Percentiles rank a stretch among this genome's conserved stretches.
Conservation (phyloP, 2,888 invertebrate genomes). For the Spodoptera littoralis region DNA sequence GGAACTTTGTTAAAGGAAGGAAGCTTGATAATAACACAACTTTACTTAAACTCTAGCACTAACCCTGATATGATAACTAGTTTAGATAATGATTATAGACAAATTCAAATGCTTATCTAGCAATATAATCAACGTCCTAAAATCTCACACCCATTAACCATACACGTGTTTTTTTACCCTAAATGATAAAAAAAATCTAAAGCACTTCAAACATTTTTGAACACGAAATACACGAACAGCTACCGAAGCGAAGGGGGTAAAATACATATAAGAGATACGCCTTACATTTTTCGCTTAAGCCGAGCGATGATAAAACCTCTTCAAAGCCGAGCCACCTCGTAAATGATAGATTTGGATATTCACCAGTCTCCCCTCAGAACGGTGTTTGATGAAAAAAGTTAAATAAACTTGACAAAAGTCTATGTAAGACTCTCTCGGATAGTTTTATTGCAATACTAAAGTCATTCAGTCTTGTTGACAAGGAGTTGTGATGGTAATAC, state of each 20-base stretch:
- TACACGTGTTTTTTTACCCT: too few species aligned
- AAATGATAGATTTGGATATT: slow-evolving; percentile 38
- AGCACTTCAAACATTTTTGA: too few species aligned
- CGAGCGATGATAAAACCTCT: slow-evolving; percentile 2
- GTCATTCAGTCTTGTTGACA: slow-evolving; percentile 21
- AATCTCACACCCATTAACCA: too few species aligned
- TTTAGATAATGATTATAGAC: too few species aligned
- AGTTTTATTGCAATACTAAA: slow-evolving; percentile 36
- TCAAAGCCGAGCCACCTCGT: slow-evolving; percentile 10
- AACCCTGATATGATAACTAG: too few species aligned
- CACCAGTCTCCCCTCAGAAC: slow-evolving; percentile 4
- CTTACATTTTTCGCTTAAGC: not conserved
- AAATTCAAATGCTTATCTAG: too few species aligned
- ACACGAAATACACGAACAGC: too few species aligned
- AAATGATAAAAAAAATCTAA: too few species aligned
- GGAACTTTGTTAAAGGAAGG: too few species aligned
- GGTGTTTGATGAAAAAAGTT: slow-evolving; percentile 42
- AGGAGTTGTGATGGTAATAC: slow-evolving; percentile 15
- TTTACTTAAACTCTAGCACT: too few species aligned
- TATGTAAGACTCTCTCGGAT: slow-evolving; percentile 16
- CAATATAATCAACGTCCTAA: too few species aligned
- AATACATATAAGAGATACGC: slow-evolving; percentile 15
- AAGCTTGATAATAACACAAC: too few species aligned
- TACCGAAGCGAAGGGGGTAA: not conserved
- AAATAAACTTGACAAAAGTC: slow-evolving; percentile 29